Evolutionary conservation across 2,888 invertebrate species (phyloP).

Genomic region (Oasisia sp.): DNA sequence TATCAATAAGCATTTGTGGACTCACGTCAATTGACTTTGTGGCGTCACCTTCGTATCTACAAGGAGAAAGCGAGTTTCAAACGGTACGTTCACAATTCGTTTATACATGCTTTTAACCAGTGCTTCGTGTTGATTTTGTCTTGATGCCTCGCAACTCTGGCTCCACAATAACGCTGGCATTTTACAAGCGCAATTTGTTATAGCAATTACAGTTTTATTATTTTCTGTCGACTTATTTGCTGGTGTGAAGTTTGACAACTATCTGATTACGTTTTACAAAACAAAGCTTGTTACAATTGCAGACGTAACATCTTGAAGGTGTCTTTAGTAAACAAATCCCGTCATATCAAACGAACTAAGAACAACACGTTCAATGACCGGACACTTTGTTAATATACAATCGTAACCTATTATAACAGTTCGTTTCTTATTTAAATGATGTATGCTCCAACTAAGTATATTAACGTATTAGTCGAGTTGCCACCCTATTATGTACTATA

Average conservation of each 20-base stretch:
- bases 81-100: not conserved
- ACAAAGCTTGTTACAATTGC: not conserved
- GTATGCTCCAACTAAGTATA: not conserved
- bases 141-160: not conserved
- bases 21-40: not conserved
- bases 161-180: not conserved
- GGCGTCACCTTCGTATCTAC: not conserved
- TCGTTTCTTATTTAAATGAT: not conserved
- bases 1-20: not conserved
- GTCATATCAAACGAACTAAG: not conserved
- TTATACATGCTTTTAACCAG: not conserved
- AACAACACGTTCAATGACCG: not conserved
- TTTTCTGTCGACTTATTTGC: too few species aligned
- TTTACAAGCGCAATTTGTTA: too few species aligned
- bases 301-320: too few species aligned
- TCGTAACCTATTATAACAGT: not conserved
- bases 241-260: not conserved
- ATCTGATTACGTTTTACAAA: not conserved
- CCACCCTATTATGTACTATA: too few species aligned
- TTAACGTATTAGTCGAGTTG: not conserved
- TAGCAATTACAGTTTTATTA: too few species aligned
- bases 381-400: not conserved
- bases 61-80: not conserved
- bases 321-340: too few species aligned
- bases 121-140: not conserved